phyloP scores from a whole-genome alignment of 2,888 invertebrate species.

The Muscina levida region DNA sequence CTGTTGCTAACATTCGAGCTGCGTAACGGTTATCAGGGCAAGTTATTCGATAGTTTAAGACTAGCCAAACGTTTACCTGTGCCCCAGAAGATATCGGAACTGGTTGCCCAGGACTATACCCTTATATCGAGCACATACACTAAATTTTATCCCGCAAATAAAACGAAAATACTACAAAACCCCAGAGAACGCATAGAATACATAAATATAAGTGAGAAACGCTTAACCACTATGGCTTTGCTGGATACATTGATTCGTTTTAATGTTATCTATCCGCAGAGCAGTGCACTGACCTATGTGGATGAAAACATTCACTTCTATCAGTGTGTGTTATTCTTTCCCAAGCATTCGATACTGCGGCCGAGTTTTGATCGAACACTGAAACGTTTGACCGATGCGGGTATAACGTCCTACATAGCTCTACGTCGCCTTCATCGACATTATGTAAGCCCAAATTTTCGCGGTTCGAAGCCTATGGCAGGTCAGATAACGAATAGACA shows the following conservation, averaged over 20 bases:
- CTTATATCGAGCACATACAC: conserved; percentile 64
- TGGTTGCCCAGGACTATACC: conserved; percentile 68
- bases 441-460: conserved; percentile 4
- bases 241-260: conserved; percentile 70
- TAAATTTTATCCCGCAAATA: conserved; percentile 69
- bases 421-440: conserved; percentile 27
- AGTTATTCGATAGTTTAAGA: conserved; percentile 73
- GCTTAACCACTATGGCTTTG: conserved; percentile 66
- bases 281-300: conserved; percentile 67
- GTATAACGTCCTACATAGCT: conserved; percentile 66
- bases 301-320: conserved; percentile 66
- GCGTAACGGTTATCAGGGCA: conserved; percentile 75
- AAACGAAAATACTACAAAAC: conserved; percentile 63
- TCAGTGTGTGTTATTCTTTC: conserved; percentile 71
- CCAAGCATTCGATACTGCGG: conserved; percentile 69
- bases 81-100: conserved; percentile 67
- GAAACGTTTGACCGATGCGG: conserved; percentile 68
- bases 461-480: not conserved
- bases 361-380: conserved; percentile 70
- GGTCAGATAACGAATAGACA: conserved; percentile 43
- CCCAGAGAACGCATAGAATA: conserved; percentile 52
- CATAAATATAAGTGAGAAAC: conserved; percentile 46
- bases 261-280: conserved; percentile 68
- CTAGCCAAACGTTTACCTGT: conserved; percentile 62
- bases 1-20: conserved; percentile 71